A percentile compares a stretch with the other conserved stretches of the same genome.
Conservation (phyloP, 2,888 invertebrate species). For the Nemoura dubitans region DNA sequence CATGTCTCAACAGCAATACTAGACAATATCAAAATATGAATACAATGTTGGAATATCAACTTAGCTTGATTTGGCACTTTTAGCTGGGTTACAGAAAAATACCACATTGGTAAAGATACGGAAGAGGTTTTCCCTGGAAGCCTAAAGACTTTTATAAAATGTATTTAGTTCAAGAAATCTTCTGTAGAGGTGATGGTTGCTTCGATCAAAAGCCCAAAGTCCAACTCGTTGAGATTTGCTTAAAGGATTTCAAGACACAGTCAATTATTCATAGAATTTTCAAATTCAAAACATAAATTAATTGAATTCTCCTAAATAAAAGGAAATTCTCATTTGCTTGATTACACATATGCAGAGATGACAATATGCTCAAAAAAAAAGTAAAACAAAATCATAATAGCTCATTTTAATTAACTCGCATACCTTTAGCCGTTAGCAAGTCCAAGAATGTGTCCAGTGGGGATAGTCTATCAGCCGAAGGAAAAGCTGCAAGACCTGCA, state of each 20-base stretch:
- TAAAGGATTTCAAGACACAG: too few species aligned
- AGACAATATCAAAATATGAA: background rate
- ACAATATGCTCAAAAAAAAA: constrained; percentile 52
- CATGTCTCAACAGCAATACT: background rate
- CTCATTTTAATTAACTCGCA: constrained; percentile 20
- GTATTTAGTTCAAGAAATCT: constrained; percentile 59
- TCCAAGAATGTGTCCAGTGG: constrained; percentile 87
- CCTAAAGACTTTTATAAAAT: background rate
- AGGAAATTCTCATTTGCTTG: too few species aligned
- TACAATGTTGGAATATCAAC: background rate
- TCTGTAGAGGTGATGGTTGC: constrained; percentile 76
- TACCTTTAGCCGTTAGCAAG: constrained; percentile 81
- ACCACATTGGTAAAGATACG: background rate
- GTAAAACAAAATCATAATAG: constrained; percentile 16
- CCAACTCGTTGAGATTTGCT: constrained; percentile 84
- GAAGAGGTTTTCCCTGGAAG: background rate
- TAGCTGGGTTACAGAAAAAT: background rate
- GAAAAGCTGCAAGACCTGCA: constrained; percentile 77
- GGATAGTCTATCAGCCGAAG: constrained; percentile 76
- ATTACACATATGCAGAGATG: too few species aligned
- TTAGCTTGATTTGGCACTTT: background rate
- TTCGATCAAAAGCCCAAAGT: constrained; percentile 86
- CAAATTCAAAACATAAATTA: too few species aligned
- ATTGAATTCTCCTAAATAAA: too few species aligned
- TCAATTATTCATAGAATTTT: too few species aligned